A percentile compares a stretch with the other conserved stretches of the same genome.
These are phyloP conservation scores for Salticus scenicus DNA, from an alignment of 2,888 invertebrate species.

Conservation along the genomic window DNA sequence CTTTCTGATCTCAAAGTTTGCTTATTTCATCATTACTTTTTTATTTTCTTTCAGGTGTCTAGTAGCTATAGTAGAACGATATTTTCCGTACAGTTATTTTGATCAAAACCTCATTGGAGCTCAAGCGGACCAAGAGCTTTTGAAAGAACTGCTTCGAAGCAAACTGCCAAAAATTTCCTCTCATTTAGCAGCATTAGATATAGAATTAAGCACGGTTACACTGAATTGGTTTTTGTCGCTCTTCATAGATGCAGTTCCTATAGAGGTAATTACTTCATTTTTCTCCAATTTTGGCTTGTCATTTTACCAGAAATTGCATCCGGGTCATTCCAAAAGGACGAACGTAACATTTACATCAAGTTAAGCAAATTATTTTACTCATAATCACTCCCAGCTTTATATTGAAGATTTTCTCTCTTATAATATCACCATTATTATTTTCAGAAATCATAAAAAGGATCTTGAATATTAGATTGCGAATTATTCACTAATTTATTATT, in stretches of 20 bases:
- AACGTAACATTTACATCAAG: too few relatives aligned
- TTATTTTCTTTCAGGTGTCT: slow-evolving; percentile 75
- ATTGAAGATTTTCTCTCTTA: too few relatives aligned
- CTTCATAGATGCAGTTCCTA: slow-evolving; percentile 78
- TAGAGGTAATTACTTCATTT: slow-evolving; percentile 76
- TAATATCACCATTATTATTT: too few relatives aligned
- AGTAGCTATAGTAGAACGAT: slow-evolving; percentile 78
- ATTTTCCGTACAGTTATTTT: slow-evolving; percentile 78
- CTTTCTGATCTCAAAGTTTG: too few relatives aligned
- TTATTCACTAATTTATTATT: too few relatives aligned
- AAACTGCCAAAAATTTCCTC: slow-evolving; percentile 77
- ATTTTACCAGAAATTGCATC: not conserved
- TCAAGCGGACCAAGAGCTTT: slow-evolving; percentile 74
- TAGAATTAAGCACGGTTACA: slow-evolving; percentile 78
- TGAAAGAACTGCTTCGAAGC: slow-evolving; percentile 78
- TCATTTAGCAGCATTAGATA: slow-evolving; percentile 77
- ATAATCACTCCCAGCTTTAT: too few relatives aligned
- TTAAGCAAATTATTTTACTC: too few relatives aligned
- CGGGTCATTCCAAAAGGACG: not conserved
- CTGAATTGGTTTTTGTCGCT: slow-evolving; percentile 80
- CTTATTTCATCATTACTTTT: too few relatives aligned
- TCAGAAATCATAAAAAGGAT: too few relatives aligned
- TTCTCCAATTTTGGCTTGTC: too few relatives aligned
- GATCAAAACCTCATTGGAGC: slow-evolving; percentile 77
- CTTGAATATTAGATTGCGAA: too few relatives aligned